Evolutionary conservation across 2,797 vertebrate species (phyloP).

Genomic region (Galaxias olidus): DNA sequence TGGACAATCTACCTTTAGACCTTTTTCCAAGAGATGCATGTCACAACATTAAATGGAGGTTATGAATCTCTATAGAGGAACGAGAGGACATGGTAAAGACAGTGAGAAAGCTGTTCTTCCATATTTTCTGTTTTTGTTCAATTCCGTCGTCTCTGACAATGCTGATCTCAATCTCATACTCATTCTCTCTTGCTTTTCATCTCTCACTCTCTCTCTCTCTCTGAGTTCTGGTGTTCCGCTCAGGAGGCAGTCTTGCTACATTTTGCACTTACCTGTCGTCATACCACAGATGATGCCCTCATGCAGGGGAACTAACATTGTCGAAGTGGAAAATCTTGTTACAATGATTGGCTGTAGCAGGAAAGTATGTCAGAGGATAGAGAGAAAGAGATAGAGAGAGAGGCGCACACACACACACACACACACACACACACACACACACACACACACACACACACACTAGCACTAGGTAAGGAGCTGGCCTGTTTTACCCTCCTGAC

Average conservation of each 20-base stretch:
- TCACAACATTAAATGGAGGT: no score
- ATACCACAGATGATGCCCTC: neutral
- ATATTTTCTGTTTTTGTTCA: neutral
- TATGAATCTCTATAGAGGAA: no score
- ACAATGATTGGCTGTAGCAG: neutral
- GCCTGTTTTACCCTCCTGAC: constrained; percentile 12
- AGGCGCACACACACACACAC: neutral
- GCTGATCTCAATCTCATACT: neutral
- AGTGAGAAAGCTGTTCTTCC: neutral
- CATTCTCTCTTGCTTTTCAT: constrained; percentile 3
- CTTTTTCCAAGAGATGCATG: no score
- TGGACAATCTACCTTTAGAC: no score
- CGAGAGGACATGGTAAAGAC: no score
- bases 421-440: neutral
- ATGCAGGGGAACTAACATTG: neutral
- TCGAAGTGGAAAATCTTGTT: neutral
- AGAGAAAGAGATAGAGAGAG: neutral
- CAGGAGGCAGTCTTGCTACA: neutral
- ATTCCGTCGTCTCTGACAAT: neutral
- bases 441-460: no score
- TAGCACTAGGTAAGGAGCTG: no score
- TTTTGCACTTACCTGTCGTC: neutral
- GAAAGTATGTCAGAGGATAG: constrained; percentile 4
- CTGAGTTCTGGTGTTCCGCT: constrained; percentile 8
- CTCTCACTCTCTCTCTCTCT: constrained; percentile 13